Percentiles rank a stretch among this genome's conserved stretches.
These are phyloP conservation scores for Ptychodera flava DNA, from an alignment of 35 echinoderm and acorn worm species.

Conservation along the genomic window DNA sequence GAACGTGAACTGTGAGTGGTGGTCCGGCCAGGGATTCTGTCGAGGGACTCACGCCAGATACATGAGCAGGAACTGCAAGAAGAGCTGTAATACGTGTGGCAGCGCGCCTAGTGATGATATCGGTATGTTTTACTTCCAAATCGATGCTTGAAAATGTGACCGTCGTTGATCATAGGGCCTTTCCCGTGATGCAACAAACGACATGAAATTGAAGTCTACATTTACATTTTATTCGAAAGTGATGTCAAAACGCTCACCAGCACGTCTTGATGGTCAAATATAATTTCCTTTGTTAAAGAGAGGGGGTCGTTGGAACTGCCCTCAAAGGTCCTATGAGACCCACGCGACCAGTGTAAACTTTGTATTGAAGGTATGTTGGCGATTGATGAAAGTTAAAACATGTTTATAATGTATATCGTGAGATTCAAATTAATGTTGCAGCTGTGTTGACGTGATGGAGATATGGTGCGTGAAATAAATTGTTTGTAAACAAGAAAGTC, in stretches of 20 bases:
- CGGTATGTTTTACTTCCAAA: background rate
- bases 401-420: too few relatives aligned
- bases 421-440: too few relatives aligned
- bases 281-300: too few relatives aligned
- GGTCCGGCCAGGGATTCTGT: conserved; percentile 19
- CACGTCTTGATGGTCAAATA: too few relatives aligned
- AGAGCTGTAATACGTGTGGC: conserved; percentile 57
- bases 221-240: background rate
- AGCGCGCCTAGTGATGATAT: background rate
- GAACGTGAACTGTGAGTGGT: background rate
- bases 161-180: background rate
- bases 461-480: too few relatives aligned
- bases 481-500: too few relatives aligned
- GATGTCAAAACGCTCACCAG: background rate
- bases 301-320: too few relatives aligned
- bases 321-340: too few relatives aligned
- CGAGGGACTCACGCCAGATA: conserved; percentile 31
- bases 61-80: conserved; percentile 64
- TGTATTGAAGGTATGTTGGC: too few relatives aligned
- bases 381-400: too few relatives aligned
- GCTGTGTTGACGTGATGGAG: too few relatives aligned
- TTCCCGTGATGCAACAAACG: background rate
- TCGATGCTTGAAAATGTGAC: background rate
- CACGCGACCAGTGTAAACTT: too few relatives aligned
- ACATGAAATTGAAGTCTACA: background rate